Conservation (phyloP, 2,888 invertebrate genomes). For the Biston stratarius region DNA sequence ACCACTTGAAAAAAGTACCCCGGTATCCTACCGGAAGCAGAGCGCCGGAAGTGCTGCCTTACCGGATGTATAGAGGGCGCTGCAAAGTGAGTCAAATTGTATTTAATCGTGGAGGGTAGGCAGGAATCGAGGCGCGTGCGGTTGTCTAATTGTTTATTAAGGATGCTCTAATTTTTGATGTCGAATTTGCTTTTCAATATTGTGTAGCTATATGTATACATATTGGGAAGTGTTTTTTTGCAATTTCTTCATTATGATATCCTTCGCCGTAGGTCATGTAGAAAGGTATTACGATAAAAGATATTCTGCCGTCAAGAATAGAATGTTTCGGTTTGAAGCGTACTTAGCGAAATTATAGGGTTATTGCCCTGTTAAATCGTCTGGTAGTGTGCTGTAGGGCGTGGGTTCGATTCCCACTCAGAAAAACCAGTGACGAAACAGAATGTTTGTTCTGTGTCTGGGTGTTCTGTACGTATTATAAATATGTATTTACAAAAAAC, state of each 20-base stretch:
- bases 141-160: constrained; percentile 63
- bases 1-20: constrained; percentile 75
- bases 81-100: constrained; percentile 71
- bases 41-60: constrained; percentile 80
- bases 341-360: too few relatives aligned
- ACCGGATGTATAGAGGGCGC: constrained; percentile 81
- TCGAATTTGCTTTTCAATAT: constrained; percentile 20
- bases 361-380: too few relatives aligned
- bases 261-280: too few relatives aligned
- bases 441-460: too few relatives aligned
- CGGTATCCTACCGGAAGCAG: constrained; percentile 78
- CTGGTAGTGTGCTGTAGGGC: too few relatives aligned
- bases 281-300: too few relatives aligned
- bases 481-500: too few relatives aligned
- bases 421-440: too few relatives aligned
- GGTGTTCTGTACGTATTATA: too few relatives aligned
- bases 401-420: too few relatives aligned
- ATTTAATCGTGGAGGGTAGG: constrained; percentile 58
- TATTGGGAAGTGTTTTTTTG: neutral
- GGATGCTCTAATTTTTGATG: constrained; percentile 52
- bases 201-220: neutral
- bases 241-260: neutral
- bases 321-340: too few relatives aligned
- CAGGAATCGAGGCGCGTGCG: constrained; percentile 51
- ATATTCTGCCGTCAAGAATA: too few relatives aligned